A percentile compares a stretch with the other conserved stretches of the same genome.
Conservation (phyloP, 35 echinoderm and acorn worm genomes). For the Holothuria glaberrima region DNA sequence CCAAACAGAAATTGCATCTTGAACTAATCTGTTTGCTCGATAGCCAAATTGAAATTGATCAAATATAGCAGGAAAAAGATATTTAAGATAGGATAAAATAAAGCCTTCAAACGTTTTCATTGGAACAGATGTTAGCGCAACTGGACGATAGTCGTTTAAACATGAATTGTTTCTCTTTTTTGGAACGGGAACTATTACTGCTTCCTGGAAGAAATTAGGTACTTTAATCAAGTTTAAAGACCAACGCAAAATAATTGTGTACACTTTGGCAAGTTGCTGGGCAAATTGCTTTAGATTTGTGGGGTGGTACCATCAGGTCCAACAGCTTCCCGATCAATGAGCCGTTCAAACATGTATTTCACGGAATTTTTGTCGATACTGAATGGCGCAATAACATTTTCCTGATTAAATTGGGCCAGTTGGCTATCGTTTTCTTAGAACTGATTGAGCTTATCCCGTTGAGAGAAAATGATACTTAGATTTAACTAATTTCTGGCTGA, state of each 20-base stretch:
- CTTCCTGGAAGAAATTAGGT: not conserved
- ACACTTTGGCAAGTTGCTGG: not conserved
- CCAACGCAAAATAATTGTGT: not conserved
- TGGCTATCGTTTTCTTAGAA: too few relatives aligned
- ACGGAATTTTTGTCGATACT: too few relatives aligned
- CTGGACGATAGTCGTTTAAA: conserved; percentile 4
- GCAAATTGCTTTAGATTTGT: not conserved
- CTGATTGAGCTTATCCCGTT: not conserved
- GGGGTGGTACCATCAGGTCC: conserved; percentile 24
- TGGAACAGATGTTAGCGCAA: not conserved
- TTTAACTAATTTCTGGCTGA: too few relatives aligned
- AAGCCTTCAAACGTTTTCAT: not conserved
- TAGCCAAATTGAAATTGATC: too few relatives aligned
- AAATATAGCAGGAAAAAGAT: not conserved
- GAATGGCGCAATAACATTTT: too few relatives aligned
- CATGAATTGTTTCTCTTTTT: not conserved
- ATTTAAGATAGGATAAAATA: not conserved
- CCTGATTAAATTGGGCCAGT: too few relatives aligned
- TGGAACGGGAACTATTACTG: not conserved
- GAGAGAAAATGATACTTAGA: too few relatives aligned
- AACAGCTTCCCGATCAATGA: conserved; percentile 9
- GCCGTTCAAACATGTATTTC: too few relatives aligned
- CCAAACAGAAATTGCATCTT: too few relatives aligned
- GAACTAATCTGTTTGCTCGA: too few relatives aligned
- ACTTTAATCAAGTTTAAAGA: not conserved